phyloP scores from a whole-genome alignment of 2,113 vertebrate genomes.

The Nycticorax nycticorax region DNA sequence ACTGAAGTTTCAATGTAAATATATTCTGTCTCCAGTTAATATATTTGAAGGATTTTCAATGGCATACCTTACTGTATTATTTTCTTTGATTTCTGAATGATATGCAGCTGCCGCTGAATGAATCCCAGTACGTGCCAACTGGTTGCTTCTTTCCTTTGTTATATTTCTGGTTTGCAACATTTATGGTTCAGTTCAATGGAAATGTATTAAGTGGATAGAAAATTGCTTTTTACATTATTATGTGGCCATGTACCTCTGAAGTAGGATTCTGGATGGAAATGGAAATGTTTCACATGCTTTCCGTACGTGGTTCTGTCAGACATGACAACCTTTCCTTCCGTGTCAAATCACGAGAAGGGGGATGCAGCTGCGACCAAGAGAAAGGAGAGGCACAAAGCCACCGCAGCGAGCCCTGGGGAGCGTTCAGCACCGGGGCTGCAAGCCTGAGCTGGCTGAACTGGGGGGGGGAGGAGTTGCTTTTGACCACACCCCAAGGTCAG shows the following conservation, averaged over 20 bases:
- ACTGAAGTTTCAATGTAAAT: constrained; percentile 25
- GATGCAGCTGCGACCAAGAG: not conserved
- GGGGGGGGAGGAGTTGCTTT: not conserved
- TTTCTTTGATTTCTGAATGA: constrained; percentile 51
- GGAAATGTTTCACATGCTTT: not conserved
- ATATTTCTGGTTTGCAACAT: constrained; percentile 16
- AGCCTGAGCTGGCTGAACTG: not conserved
- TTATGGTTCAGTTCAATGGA: constrained; percentile 17
- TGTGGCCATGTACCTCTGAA: not conserved
- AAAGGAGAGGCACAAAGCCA: not conserved
- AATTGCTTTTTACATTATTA: not conserved
- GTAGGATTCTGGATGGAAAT: not conserved
- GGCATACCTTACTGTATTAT: constrained; percentile 8
- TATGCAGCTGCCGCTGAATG: not conserved
- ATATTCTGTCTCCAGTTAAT: constrained; percentile 43
- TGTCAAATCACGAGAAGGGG: not conserved
- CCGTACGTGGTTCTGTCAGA: not conserved
- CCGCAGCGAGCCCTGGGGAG: not conserved
- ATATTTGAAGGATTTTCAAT: constrained; percentile 3
- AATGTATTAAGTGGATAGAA: constrained; percentile 9
- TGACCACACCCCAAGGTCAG: not conserved
- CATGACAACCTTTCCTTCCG: not conserved
- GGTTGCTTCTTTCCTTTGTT: not conserved
- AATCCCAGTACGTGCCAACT: not conserved
- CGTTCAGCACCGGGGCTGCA: accelerated